These are phyloP conservation scores for Thereva unica DNA, from an alignment of 2,888 invertebrate genomes.

Conservation along the genomic window DNA sequence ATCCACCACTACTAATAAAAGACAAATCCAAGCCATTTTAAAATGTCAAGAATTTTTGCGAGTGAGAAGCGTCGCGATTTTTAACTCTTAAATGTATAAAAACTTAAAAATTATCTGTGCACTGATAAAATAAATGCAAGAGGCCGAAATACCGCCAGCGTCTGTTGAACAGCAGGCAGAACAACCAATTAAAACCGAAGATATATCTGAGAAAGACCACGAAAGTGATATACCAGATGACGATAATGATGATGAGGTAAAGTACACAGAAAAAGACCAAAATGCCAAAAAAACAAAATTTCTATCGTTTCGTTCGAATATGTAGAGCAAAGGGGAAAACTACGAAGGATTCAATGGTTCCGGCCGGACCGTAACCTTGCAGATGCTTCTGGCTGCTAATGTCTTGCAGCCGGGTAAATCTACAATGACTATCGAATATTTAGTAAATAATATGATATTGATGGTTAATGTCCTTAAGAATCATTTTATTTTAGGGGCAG, in stretches of 20 bases:
- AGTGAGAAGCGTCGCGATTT: too few relatives aligned
- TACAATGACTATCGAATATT: slow-evolving; percentile 86
- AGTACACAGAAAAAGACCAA: slow-evolving; percentile 40
- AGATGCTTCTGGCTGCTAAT: slow-evolving; percentile 83
- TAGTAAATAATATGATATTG: slow-evolving; percentile 62
- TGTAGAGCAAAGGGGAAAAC: slow-evolving; percentile 51
- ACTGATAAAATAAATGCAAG: slow-evolving; percentile 24
- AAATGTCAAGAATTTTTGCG: too few relatives aligned
- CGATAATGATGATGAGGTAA: slow-evolving; percentile 63
- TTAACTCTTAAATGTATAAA: too few relatives aligned
- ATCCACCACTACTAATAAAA: too few relatives aligned
- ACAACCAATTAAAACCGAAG: slow-evolving; percentile 38
- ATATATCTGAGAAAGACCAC: slow-evolving; percentile 57
- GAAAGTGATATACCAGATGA: slow-evolving; percentile 63
- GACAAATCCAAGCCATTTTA: too few relatives aligned
- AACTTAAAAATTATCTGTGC: slow-evolving; percentile 1
- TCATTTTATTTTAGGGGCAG: slow-evolving; percentile 69
- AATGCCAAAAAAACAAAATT: slow-evolving; percentile 14
- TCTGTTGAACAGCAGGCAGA: slow-evolving; percentile 36
- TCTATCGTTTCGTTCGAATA: slow-evolving; percentile 36
- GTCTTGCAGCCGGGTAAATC: slow-evolving; percentile 82
- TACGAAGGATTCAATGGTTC: slow-evolving; percentile 58
- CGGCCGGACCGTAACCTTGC: slow-evolving; percentile 76
- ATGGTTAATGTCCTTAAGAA: slow-evolving; percentile 27
- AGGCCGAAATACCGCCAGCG: not conserved